Evolutionary conservation across 2,888 invertebrate genomes (phyloP), one percentile per base, ranked within the genome.

Genomic region (Orthosia gracilis): DNA sequence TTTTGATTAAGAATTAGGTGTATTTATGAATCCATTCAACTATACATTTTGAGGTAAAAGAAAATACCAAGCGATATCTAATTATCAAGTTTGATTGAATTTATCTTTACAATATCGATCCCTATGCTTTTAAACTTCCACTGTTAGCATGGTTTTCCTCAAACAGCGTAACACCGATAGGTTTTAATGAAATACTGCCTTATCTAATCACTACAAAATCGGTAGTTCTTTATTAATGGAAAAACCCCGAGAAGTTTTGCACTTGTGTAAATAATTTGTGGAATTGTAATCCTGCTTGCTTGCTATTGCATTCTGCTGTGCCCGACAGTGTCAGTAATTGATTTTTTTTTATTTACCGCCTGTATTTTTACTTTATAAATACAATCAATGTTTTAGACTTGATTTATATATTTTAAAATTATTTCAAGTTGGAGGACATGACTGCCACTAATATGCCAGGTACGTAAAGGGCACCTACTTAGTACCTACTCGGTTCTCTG

Each of bases 201-300:
- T 52, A 59, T 65, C 59, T 74, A 23, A 65, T 49, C 23, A 59
- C 12, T 49, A 23, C 9, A 52, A 64, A 57, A 63, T 72, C 11
- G 17, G 17, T 1, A 45, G 17, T 57, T 31, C 2, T 58, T 63
- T 58, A n/a, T n/a, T 13, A 47, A 17, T 23, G 17, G 2, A 63
- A 58, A 72, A 21, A 18, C 0, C 15, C 7, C 7, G 0, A 31
- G 21, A 15, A 15, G 26, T 40, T 4, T 23, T 70, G 12, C 12
- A 13, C 9, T 70, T 54, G 11, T 47, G 47, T 31, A 5, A 23
- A 47, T 45, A 3, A 4, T 17, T 45, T 52, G 4, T 50, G 21
- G 21, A 52, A 40, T n/a, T 26, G 17, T 50, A 31, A 31, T 61
- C 3, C 12, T 17, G 31, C 5, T 31, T 31, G 31, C 31, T 31